These are phyloP conservation scores for Nibea albiflora DNA, from an alignment of 2,113 vertebrate genomes.

Conservation along the genomic window DNA sequence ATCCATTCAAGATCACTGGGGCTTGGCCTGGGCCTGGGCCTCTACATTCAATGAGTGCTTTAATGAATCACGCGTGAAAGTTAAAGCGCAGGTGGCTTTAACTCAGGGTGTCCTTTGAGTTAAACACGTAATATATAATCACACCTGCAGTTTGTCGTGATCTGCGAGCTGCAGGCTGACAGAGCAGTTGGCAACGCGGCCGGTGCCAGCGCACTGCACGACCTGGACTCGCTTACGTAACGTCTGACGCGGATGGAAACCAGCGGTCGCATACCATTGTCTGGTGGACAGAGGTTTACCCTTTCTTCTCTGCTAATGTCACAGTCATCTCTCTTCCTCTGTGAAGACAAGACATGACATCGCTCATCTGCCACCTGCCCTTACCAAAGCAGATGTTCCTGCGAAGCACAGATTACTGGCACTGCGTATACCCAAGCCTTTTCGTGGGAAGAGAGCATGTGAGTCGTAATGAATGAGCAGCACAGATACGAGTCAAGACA, in stretches of 20 bases:
- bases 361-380: slow-evolving; percentile 23
- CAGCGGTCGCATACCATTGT: slow-evolving; percentile 61
- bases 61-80: slow-evolving; percentile 2
- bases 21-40: slow-evolving; percentile 41
- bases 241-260: slow-evolving; percentile 70
- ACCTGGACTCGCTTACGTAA: slow-evolving; percentile 36
- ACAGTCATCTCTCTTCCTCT: slow-evolving; percentile 19
- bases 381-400: slow-evolving; percentile 56
- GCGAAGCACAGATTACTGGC: neutral
- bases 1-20: slow-evolving; percentile 57
- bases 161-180: slow-evolving; percentile 1
- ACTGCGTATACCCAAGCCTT: neutral
- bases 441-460: neutral
- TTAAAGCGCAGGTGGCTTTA: slow-evolving; percentile 6
- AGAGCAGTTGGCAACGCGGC: slow-evolving; percentile 22
- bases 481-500: neutral
- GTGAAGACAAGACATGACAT: slow-evolving; percentile 41
- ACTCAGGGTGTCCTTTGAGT: neutral
- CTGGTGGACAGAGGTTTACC: slow-evolving; percentile 51
- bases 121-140: slow-evolving; percentile 1
- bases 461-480: neutral
- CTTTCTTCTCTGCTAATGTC: slow-evolving; percentile 36
- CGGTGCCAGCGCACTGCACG: slow-evolving; percentile 4
- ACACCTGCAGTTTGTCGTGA: slow-evolving; percentile 2
- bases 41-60: slow-evolving; percentile 12